A percentile compares a stretch with the other conserved stretches of the same genome.
phyloP scores from a whole-genome alignment of 2,113 vertebrate species.

The Calonectris borealis region DNA sequence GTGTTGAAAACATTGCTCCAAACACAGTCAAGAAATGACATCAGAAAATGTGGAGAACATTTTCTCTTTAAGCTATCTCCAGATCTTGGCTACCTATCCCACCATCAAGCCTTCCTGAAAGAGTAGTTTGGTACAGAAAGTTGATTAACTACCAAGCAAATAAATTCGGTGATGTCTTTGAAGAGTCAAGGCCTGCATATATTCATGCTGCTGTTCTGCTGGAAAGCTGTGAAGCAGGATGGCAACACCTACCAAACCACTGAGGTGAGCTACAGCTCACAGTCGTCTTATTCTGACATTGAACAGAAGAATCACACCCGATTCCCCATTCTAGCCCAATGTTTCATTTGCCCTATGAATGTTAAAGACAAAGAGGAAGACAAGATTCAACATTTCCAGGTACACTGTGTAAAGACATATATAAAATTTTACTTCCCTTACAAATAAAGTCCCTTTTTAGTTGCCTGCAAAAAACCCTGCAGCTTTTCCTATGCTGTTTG shows the following conservation, averaged over 20 bases:
- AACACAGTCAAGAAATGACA: neutral
- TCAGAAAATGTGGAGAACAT: neutral
- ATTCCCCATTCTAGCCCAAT: neutral
- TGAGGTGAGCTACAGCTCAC: neutral
- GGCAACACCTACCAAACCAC: neutral
- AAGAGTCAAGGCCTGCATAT: neutral
- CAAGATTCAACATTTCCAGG: neutral
- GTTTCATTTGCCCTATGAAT: neutral
- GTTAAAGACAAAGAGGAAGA: neutral
- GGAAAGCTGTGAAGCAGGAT: neutral
- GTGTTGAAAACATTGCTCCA: neutral
- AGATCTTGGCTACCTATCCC: neutral
- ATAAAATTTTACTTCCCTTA: neutral
- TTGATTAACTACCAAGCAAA: neutral
- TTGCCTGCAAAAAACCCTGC: neutral
- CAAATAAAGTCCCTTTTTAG: neutral
- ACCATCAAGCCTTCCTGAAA: neutral
- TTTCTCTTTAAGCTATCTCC: neutral
- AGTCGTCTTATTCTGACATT: neutral
- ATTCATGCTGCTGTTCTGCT: neutral
- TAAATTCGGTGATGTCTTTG: neutral
- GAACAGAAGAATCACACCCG: neutral
- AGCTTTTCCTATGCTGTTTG: neutral
- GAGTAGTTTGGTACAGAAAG: neutral
- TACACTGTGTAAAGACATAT: neutral